Evolutionary conservation across 2,888 invertebrate genomes (phyloP).

Genomic region (Melanophora roralis): DNA sequence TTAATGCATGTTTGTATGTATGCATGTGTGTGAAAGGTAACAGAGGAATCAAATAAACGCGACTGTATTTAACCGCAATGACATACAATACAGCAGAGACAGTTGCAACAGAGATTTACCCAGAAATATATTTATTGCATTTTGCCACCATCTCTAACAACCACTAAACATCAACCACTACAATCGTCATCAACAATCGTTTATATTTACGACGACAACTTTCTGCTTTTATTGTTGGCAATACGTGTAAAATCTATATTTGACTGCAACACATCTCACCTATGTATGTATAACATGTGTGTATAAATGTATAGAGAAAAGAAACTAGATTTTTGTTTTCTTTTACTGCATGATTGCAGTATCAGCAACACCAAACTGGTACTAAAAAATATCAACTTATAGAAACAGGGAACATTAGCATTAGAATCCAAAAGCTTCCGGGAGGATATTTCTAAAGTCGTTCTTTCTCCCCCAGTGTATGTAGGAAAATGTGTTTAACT

Average conservation of each 20-base stretch:
- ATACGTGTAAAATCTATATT: conserved; percentile 12
- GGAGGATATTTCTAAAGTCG: conserved; percentile 35
- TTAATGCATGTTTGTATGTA: no score
- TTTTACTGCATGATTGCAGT: conserved; percentile 5
- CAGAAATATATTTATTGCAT: conserved; percentile 44
- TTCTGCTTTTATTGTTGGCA: background rate
- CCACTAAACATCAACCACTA: background rate
- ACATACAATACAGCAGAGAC: conserved; percentile 41
- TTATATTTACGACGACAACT: background rate
- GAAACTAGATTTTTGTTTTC: no score
- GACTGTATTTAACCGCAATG: conserved; percentile 50
- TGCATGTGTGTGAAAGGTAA: conserved; percentile 29
- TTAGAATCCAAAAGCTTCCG: conserved; percentile 33
- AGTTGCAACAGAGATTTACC: conserved; percentile 51
- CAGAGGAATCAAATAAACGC: conserved; percentile 32
- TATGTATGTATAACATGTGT: no score
- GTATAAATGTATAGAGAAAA: no score
- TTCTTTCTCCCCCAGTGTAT: background rate
- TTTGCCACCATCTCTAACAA: conserved; percentile 19
- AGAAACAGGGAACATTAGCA: background rate
- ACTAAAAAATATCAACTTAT: background rate
- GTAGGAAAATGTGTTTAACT: no score
- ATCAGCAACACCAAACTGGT: background rate
- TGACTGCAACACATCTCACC: conserved; percentile 2
- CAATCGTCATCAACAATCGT: background rate